Percentiles rank a stretch among this genome's conserved stretches.
Conservation (phyloP, 2,113 vertebrate species). For the Centropristis striata region DNA sequence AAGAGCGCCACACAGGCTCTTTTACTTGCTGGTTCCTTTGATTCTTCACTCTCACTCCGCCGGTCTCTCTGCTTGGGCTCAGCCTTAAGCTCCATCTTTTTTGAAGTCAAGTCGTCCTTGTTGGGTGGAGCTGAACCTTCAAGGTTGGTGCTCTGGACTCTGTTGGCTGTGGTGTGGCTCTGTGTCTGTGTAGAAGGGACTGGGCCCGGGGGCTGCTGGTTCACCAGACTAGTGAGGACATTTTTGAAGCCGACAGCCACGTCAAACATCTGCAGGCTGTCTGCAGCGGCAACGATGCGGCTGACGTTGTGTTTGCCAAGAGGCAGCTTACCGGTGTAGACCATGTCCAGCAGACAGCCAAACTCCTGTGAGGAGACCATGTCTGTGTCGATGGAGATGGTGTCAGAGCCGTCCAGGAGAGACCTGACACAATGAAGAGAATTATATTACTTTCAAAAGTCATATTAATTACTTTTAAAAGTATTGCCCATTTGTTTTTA, state of each 20-base stretch:
- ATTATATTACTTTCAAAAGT: background rate
- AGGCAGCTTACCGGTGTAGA: conserved; percentile 90
- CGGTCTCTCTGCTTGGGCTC: background rate
- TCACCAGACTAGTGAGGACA: conserved; percentile 87
- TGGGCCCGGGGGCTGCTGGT: conserved; percentile 29
- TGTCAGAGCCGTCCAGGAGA: conserved; percentile 88
- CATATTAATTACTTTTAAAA: too few relatives aligned
- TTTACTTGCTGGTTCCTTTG: conserved; percentile 46
- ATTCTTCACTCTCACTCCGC: background rate
- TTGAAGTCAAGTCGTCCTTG: background rate
- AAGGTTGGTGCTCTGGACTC: background rate
- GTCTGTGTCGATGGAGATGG: conserved; percentile 87
- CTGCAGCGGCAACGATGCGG: conserved; percentile 88
- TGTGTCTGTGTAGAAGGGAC: background rate
- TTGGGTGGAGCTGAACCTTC: conserved; percentile 5
- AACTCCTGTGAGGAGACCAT: conserved; percentile 91
- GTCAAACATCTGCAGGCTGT: conserved; percentile 95
- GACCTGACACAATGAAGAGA: conserved; percentile 71
- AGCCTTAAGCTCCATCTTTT: background rate
- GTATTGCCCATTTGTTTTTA: too few relatives aligned
- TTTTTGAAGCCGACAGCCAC: conserved; percentile 91
- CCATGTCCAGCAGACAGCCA: conserved; percentile 89
- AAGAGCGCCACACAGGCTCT: conserved; percentile 22
- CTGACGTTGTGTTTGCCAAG: conserved; percentile 91
- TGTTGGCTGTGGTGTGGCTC: background rate